A percentile compares a stretch with the other conserved stretches of the same genome.
phyloP scores from a whole-genome alignment of 92 coral and sea anemone species.

The Palythoa grandis region DNA sequence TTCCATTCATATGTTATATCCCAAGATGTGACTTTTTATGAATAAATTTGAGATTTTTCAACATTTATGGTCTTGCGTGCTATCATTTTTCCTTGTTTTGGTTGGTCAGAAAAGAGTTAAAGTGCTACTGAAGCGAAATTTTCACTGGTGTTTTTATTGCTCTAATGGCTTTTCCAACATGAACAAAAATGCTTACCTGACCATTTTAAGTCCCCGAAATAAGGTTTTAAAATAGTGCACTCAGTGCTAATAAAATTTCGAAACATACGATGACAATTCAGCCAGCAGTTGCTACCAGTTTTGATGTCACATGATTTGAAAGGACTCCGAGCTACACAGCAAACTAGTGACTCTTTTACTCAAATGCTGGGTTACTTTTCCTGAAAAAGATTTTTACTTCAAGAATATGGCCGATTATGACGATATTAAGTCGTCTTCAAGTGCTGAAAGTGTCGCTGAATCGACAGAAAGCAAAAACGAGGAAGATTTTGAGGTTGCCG shows the following conservation, averaged over 20 bases:
- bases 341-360: neutral
- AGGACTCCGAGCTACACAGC: neutral
- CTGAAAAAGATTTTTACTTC: neutral
- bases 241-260: constrained; percentile 31
- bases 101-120: no score
- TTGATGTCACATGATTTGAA: constrained; percentile 28
- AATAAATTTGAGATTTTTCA: no score
- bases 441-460: constrained; percentile 25
- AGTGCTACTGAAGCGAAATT: neutral
- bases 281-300: constrained; percentile 37
- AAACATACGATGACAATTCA: constrained; percentile 25
- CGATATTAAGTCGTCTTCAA: neutral
- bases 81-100: no score
- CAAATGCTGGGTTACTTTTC: neutral
- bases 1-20: no score
- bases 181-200: neutral
- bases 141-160: neutral
- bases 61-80: no score
- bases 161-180: neutral
- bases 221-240: constrained; percentile 28
- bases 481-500: constrained; percentile 37
- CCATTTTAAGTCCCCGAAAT: neutral
- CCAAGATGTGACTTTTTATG: no score
- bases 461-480: constrained; percentile 37
- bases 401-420: neutral